Evolutionary conservation across 2,113 vertebrate genomes (phyloP), one percentile per base, ranked within the genome.

Genomic region (Melanotaenia duboulayi): DNA sequence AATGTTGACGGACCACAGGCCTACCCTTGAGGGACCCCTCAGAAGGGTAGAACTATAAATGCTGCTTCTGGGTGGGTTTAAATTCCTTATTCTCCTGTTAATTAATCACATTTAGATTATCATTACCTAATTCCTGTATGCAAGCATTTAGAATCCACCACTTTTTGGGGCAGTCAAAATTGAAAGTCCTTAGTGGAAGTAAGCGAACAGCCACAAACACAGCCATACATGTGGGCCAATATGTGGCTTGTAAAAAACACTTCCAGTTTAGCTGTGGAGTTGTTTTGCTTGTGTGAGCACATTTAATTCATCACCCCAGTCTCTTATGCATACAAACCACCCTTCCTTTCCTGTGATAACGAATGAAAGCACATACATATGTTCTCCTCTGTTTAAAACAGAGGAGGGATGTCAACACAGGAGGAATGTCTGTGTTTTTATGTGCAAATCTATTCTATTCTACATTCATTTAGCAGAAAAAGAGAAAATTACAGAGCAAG

Each of bases 1-100:
- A 86, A 82, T 80, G 86, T 90, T 91, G 91, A 90, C 50, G 84
- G 84, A 89, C 87, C 88, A 81, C 87, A 89, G 83, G 73, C 77
- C 82, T 90, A 84, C 85, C 79, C 69, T 35, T 59, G 81, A 70
- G 79, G 71, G 87, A 88, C 83, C 81, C 73, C 83, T 87, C 64
- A 51, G 49, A 74, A 74, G 59, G 78, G 63, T 50, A 74, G 59
- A 78, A 55, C 74, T 66, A 66, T 81, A 86, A 83, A 68, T 74
- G 71, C 58, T 76, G 52, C 79, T 89, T 79, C 85, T 89, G 85
- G 83, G 86, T 90, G 87, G 88, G 75, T 85, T 86, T 78, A 50
- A 65, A 84, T 82, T 54, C 81, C 60, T 66, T 54, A 67, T 76
- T 65, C 58, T 79, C 17, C 65, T 46, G 65, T 62, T 84, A 84